Percentiles rank a stretch among this genome's conserved stretches.
Evolutionary conservation across 2,888 invertebrate species (phyloP).

Genomic region (Blomia tropicalis): DNA sequence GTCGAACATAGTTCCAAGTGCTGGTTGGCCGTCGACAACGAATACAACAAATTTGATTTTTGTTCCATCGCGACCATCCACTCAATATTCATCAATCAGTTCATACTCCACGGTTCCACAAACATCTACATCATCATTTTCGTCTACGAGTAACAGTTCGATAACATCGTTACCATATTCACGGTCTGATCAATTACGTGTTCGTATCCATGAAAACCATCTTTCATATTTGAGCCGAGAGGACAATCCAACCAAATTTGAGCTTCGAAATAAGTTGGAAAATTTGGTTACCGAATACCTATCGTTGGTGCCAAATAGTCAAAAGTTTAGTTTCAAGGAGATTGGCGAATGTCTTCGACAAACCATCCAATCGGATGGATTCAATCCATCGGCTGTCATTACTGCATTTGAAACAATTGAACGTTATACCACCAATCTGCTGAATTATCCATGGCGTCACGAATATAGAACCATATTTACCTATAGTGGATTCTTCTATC

Average conservation of each 20-base stretch:
- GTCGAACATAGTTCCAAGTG: too few species aligned
- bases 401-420: constrained; percentile 69
- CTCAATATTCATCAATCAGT: too few species aligned
- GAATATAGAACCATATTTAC: constrained; percentile 45
- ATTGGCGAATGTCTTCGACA: constrained; percentile 27
- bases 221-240: constrained; percentile 29
- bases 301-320: constrained; percentile 27
- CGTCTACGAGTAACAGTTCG: not conserved
- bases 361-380: constrained; percentile 25
- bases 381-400: not conserved
- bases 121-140: not conserved
- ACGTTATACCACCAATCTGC: constrained; percentile 64
- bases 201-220: constrained; percentile 26
- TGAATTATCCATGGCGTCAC: constrained; percentile 72
- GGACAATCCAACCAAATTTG: constrained; percentile 29
- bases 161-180: constrained; percentile 11
- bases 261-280: constrained; percentile 28
- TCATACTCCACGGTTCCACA: too few species aligned
- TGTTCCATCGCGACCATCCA: too few species aligned
- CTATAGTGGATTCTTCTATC: constrained; percentile 72
- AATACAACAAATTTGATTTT: too few species aligned
- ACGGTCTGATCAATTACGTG: constrained; percentile 18
- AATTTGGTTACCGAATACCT: constrained; percentile 28
- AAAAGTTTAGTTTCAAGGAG: constrained; percentile 28
- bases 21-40: not conserved